phyloP scores from a whole-genome alignment of 2,888 invertebrate species.

The Linyphia triangularis region DNA sequence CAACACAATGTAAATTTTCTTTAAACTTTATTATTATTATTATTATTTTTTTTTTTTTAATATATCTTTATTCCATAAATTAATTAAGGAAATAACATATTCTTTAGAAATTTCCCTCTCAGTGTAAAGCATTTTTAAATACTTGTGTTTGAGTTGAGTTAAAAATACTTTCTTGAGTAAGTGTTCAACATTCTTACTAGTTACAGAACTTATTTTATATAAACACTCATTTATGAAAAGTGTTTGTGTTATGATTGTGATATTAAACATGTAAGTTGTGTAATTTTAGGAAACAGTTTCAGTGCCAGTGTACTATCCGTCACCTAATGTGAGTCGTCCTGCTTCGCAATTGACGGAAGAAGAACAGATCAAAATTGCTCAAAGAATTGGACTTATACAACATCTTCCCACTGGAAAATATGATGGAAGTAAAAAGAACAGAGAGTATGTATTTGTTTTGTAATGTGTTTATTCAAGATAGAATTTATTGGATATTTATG shows the following conservation, averaged over 20 bases:
- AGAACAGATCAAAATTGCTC: conserved; percentile 91
- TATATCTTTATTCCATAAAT: too few species aligned
- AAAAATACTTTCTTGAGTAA: too few species aligned
- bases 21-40: too few species aligned
- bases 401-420: conserved; percentile 92
- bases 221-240: too few species aligned
- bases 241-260: background rate
- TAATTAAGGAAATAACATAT: too few species aligned
- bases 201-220: background rate
- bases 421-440: conserved; percentile 88
- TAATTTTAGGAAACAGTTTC: conserved; percentile 65
- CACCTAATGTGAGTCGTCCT: conserved; percentile 84
- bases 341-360: conserved; percentile 86
- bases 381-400: conserved; percentile 91
- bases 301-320: conserved; percentile 83
- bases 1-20: too few species aligned
- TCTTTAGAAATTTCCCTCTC: too few species aligned
- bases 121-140: too few species aligned
- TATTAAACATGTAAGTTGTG: background rate
- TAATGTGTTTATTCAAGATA: background rate
- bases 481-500: background rate
- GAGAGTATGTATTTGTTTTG: conserved; percentile 83
- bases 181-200: background rate
- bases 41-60: too few species aligned
- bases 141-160: too few species aligned